Conservation (phyloP, 2,888 invertebrate genomes). For the Arenicola marina region DNA sequence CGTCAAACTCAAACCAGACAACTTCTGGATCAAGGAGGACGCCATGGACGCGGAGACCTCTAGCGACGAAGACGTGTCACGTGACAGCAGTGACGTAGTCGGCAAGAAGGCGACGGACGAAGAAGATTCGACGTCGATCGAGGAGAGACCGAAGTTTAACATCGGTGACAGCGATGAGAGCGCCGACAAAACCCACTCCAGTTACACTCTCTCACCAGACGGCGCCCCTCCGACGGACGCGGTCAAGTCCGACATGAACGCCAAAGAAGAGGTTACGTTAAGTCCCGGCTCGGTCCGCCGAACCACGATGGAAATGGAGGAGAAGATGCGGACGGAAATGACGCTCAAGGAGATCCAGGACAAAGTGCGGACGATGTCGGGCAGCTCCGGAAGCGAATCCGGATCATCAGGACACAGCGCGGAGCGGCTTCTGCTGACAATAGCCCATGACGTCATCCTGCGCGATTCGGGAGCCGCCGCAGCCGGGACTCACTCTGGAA, state of each 20-base stretch:
- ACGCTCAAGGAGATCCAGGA: not conserved
- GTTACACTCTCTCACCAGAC: too few species aligned
- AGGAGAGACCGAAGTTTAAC: not conserved
- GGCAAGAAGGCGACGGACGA: too few species aligned
- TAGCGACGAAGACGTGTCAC: not conserved
- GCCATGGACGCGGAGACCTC: not conserved
- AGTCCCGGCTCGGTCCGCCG: conserved; percentile 72
- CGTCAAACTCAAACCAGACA: conserved; percentile 25
- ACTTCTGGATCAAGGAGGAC: conserved; percentile 29
- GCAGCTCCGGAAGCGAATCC: too few species aligned
- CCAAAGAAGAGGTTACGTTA: conserved; percentile 71
- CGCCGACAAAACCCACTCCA: too few species aligned
- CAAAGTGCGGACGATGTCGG: not conserved
- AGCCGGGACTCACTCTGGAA: not conserved
- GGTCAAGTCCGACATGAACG: conserved; percentile 30
- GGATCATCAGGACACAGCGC: too few species aligned
- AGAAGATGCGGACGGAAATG: conserved; percentile 47
- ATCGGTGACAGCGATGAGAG: not conserved
- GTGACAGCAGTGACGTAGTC: too few species aligned
- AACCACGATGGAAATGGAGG: conserved; percentile 68
- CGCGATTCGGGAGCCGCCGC: not conserved
- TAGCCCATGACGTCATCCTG: not conserved
- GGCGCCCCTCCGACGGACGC: not conserved
- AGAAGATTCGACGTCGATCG: not conserved
- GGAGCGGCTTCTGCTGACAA: too few species aligned